Base-by-base conservation (phyloP, 2,797 vertebrate species). In the Neosalanx taihuensis region DNA sequence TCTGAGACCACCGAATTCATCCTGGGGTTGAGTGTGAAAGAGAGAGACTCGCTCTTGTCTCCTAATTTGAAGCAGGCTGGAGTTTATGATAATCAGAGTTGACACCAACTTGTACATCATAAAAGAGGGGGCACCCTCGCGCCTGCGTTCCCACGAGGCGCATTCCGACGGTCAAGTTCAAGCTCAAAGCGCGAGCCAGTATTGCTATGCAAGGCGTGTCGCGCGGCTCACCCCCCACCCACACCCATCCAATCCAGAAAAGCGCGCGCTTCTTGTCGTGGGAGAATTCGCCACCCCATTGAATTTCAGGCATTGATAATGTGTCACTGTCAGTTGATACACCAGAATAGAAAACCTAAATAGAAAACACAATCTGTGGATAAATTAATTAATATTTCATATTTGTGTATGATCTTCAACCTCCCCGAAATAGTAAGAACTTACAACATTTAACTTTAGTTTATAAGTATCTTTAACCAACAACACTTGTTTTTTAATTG, bases 161-260 rank as follows among this genome's bases (percentile, higher is more conserved):
- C 88, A 89, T 90, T 90, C 88, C 86, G 85, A 20, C 87, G 90
- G 89, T 93, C 91, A 93, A 93, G 92, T 94, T 93, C 92, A 93
- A 93, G 89, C 90, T 91, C 91, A 92, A 87, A 83, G 90, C 86
- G 82, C 83, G 79, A 84, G 82, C 77, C 81, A 18, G 35, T 75
- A 85, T 89, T 90, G 87, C 81, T 74, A 88, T 86, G 89, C 87
- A 68, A 81, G 89, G 87, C 87, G 84, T 82, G 89, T 89, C 83
- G 87, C 88, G 85, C 86, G 85, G 87, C 80, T 87, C 84, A 90
- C 63, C 15, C 63, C 63, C 31, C 63, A 41, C 63, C 31, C 63
- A 41, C 37, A 41, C 37, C 37, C 37, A 41, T 12, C 37, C 37
- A 7, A 41, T 41, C 37, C 37, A 78, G 75, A 87, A 83, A 82